A percentile compares a stretch with the other conserved stretches of the same genome.
Evolutionary conservation across 1,140 invertebrate species (phyloP).

Genomic region (Sinella curviseta): DNA sequence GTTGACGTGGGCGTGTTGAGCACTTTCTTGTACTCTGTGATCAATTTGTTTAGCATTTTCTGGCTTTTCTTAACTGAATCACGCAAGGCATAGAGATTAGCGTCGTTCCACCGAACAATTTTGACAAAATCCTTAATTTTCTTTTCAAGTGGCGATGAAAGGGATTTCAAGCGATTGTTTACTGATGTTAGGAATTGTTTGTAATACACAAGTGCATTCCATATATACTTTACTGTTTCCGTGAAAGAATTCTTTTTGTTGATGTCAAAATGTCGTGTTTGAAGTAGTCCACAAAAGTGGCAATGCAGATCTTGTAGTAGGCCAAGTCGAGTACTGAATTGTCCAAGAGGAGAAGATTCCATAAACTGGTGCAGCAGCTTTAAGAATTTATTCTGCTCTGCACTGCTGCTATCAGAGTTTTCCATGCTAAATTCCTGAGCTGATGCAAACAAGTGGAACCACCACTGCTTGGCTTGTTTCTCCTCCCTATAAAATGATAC

Average conservation of each 20-base stretch:
- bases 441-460: constrained; percentile 79
- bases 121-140: constrained; percentile 91
- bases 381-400: constrained; percentile 38
- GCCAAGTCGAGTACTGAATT: constrained; percentile 77
- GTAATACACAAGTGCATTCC: constrained; percentile 86
- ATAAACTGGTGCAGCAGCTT: constrained; percentile 74
- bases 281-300: constrained; percentile 59
- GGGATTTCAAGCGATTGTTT: constrained; percentile 63
- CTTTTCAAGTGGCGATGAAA: constrained; percentile 81
- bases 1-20: constrained; percentile 31
- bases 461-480: constrained; percentile 74
- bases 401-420: constrained; percentile 57
- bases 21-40: constrained; percentile 66
- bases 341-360: constrained; percentile 77
- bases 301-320: constrained; percentile 76
- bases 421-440: constrained; percentile 61
- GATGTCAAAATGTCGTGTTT: not conserved
- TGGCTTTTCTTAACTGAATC: constrained; percentile 84
- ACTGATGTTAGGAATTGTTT: constrained; percentile 72
- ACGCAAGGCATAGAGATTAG: constrained; percentile 91
- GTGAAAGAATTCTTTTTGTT: constrained; percentile 26
- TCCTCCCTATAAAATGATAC: constrained; percentile 62
- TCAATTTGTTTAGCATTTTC: constrained; percentile 79
- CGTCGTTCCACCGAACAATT: constrained; percentile 92
- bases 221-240: constrained; percentile 66